Conservation (phyloP, 2,888 invertebrate species). For the Drosophila pseudotakahashii region DNA sequence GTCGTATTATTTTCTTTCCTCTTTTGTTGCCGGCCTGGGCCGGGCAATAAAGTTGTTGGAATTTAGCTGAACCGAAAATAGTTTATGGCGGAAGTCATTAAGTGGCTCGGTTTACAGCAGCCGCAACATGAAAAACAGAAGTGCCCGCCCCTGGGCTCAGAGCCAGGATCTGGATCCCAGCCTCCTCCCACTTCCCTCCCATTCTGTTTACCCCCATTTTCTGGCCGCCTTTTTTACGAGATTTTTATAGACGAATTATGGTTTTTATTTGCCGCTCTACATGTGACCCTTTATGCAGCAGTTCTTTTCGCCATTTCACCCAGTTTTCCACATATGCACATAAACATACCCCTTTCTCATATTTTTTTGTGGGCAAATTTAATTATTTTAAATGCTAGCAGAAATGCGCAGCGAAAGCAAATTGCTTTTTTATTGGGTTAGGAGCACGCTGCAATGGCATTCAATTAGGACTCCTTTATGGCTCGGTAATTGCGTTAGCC, state of each 20-base stretch:
- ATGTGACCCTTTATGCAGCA: constrained; percentile 60
- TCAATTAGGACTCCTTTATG: constrained; percentile 71
- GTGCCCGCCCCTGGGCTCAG: constrained; percentile 56
- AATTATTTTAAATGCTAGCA: constrained; percentile 65
- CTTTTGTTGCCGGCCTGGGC: constrained; percentile 26
- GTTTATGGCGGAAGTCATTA: constrained; percentile 80
- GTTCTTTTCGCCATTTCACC: constrained; percentile 31
- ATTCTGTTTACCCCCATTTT: constrained; percentile 15
- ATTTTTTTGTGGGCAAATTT: constrained; percentile 53
- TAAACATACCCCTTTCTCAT: background rate
- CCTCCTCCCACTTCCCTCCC: background rate
- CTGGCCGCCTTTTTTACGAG: constrained; percentile 69
- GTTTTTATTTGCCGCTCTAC: constrained; percentile 73
- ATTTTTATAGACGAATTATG: constrained; percentile 79
- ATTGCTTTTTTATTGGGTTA: constrained; percentile 72
- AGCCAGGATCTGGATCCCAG: constrained; percentile 9
- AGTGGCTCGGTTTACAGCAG: constrained; percentile 79
- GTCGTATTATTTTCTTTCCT: constrained; percentile 18
- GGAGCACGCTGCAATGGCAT: constrained; percentile 48
- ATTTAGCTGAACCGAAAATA: constrained; percentile 79
- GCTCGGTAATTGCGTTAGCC: constrained; percentile 59
- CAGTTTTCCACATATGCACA: constrained; percentile 17
- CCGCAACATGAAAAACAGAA: constrained; percentile 79
- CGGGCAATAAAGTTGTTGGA: constrained; percentile 78
- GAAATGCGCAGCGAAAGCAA: constrained; percentile 56